Evolutionary conservation across 1,140 invertebrate species (phyloP), one percentile per base, ranked within the genome.

Genomic region (Cyclina sinensis): DNA sequence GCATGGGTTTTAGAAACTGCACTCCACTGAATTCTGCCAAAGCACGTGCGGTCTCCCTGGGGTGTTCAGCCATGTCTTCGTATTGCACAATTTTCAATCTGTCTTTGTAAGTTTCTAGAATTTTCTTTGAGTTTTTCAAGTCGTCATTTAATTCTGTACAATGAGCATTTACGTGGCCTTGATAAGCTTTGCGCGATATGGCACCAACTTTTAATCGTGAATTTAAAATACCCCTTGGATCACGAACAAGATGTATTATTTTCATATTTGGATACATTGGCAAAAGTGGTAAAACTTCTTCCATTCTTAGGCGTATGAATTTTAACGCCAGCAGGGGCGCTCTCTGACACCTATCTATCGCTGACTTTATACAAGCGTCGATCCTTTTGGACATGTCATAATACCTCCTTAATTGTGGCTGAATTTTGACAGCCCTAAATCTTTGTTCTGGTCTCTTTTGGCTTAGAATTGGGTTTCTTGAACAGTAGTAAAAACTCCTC

Each of bases 251-350:
- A 74, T 85, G 82, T 27, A 85, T 48, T 24, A 85, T 76, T 54
- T 85, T 85, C 68, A 85, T 51, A 57, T 85, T 85, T n/a, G 70
- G 51, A 85, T 65, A 85, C 32, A 54, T 24, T 3, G 82, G 82
- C 32, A 85, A 24, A 12, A 85, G 32, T 3, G 27, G 21, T 24
- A 35, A 21, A 54, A 24, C 46, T 5, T 85, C 39, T 16, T 43
- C 14, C 82, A 85, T 85, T 12, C 43, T 43, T 24, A 85, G 46
- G n/a, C 82, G 82, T 18, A 85, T 74, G 30, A 84, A 73, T 18
- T 84, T 73, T 18, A 84, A 11, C 5, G 18, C 48, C 18, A 39
- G 12, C 16, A 73, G n/a, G 0, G 39, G 24, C 35, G 82, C 30
- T 11, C 12, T 39, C n/a, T 73, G 30, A n/a, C 68, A 78, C 27